Conservation (phyloP, 1,140 invertebrate genomes). For the Caenorhabditis remanei region DNA sequence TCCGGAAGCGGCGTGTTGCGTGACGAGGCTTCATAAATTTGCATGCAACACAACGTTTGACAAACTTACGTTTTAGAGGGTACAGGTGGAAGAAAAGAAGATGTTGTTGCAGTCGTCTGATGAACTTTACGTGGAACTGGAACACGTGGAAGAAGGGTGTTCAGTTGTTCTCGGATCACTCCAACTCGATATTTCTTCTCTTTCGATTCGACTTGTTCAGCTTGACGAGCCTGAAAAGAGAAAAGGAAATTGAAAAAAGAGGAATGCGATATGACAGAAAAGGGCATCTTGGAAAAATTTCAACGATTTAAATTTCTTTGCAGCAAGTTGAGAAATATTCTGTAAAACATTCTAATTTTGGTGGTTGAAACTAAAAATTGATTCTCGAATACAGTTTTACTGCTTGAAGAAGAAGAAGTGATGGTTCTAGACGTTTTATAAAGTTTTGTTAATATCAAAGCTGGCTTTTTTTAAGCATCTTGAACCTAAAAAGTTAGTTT, state of each 20-base stretch:
- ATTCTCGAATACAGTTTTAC: too few relatives aligned
- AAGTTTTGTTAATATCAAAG: too few relatives aligned
- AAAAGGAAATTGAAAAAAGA: too few relatives aligned
- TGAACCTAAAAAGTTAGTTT: background rate
- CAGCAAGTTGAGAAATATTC: too few relatives aligned
- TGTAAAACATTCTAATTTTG: too few relatives aligned
- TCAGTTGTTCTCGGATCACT: slow-evolving; percentile 33
- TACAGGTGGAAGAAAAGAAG: background rate
- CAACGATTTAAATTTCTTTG: too few relatives aligned
- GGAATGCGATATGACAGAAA: too few relatives aligned
- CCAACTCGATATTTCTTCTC: slow-evolving; percentile 43
- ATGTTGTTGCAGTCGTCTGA: background rate
- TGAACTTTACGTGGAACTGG: background rate
- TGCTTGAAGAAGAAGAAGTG: too few relatives aligned
- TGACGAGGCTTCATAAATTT: background rate
- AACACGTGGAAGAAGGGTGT: slow-evolving; percentile 34
- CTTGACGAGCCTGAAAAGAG: slow-evolving; percentile 18
- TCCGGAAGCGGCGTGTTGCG: slow-evolving; percentile 5
- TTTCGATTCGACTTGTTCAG: slow-evolving; percentile 34
- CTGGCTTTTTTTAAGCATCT: background rate
- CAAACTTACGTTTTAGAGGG: slow-evolving; percentile 27
- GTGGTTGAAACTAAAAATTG: too few relatives aligned
- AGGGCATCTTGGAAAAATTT: too few relatives aligned
- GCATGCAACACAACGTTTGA: slow-evolving; percentile 13
- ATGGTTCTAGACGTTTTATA: too few relatives aligned